phyloP scores from a whole-genome alignment of 2,888 invertebrate genomes.

The Rotaria socialis region DNA sequence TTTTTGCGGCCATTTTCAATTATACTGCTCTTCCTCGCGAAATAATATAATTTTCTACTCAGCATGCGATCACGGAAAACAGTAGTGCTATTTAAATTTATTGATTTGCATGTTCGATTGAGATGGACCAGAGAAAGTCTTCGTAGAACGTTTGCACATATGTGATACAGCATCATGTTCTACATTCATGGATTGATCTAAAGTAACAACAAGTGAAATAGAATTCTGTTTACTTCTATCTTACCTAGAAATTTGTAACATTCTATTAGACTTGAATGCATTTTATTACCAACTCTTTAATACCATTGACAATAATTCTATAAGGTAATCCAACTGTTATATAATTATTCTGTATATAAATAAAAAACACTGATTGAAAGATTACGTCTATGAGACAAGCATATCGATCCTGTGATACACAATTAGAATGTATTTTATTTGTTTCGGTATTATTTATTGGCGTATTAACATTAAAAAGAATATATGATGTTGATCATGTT shows the following conservation, averaged over 20 bases:
- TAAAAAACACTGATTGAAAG: not conserved
- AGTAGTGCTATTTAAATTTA: not conserved
- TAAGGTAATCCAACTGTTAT: not conserved
- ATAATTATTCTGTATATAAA: not conserved
- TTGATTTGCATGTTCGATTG: not conserved
- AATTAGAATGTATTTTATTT: slow-evolving; percentile 29
- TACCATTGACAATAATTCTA: not conserved
- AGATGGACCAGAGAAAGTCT: no score
- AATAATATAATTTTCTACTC: not conserved
- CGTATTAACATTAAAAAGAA: not conserved
- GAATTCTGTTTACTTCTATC: no score
- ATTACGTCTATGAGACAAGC: slow-evolving; percentile 8
- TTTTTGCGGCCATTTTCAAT: not conserved
- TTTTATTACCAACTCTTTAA: not conserved
- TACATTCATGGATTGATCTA: no score
- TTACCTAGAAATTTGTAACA: not conserved
- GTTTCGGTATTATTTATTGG: not conserved
- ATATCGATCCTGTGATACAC: not conserved
- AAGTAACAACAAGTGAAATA: no score
- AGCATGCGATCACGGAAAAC: not conserved
- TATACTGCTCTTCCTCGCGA: not conserved
- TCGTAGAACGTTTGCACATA: no score
- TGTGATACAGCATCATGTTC: no score
- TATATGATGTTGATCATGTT: not conserved
- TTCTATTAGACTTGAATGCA: not conserved